Base-by-base conservation (phyloP, 37 sponge, comb jelly and placozoan species). In the Lycopodina hypogea region DNA sequence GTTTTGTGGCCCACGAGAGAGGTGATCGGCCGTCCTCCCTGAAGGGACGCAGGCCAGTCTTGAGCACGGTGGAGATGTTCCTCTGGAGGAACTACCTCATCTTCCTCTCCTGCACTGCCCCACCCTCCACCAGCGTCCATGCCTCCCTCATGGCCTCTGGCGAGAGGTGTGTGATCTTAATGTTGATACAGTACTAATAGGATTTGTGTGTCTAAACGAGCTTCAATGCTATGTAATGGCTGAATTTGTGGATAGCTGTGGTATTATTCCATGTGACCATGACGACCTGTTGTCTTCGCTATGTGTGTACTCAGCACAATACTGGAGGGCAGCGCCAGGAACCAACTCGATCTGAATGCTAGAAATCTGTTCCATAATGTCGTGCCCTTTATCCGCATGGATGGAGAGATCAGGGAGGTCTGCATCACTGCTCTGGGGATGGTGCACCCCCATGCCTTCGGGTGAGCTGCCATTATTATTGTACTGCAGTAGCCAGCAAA, bases 71-170 rank as follows among this genome's bases (percentile, higher is more conserved):
- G n/a, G 97, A 96, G 76, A 75, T 88, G 79, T 96, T 90, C 83
- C 84, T 96, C n/a, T 93, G 91, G 89, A 79, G 89, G 78, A 93
- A 93, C 80, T 96, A 96, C 69, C 87, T 96, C 70, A 83, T 96
- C 36, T 93, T 90, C 85, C 85, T 93, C 60, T 93, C 90, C 57
- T 93, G 94, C 53, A 75, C 79, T 59, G 90, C 87, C 24, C 86
- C 89, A 23, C 79, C 88, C 29, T 79, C 82, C 42, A 61, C 81
- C 56, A 48, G 56, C n/a, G 62, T 69, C 42, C 69, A 81, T 3
- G 73, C 78, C 23, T 78, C 79, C 68, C 68, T 78, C 69, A 67
- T 78, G 76, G 58, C 76, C 21, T 76, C 76, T 2, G 76, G 76
- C 8, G 76, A 76, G 9, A 60, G 62, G 76, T 76, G 37, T 3